Evolutionary conservation across 2,113 vertebrate species (phyloP), one percentile per base, ranked within the genome.

Genomic region (Elgaria multicarinata): DNA sequence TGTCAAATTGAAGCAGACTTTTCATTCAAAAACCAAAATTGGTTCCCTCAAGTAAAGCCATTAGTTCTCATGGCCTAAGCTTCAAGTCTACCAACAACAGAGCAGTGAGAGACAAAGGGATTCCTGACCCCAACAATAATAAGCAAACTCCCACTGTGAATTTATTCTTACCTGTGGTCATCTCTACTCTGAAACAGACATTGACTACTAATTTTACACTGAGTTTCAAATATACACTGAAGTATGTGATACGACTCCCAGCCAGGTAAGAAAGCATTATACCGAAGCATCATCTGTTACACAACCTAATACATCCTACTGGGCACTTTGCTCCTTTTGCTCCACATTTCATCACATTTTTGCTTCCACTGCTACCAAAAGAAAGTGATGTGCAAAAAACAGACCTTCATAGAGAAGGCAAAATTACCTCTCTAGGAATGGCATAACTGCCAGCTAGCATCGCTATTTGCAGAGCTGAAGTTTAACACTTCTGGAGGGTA

Each of bases 31-130:
- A 28, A 64, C n/a, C 77, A 69, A 42, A 42, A 83, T 86, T 80
- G 10, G 36, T 28, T 91, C 87, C 75, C n/a, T 89, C 53, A 89
- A 87, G 69, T 58, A 85, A 50, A 7, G n/a, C 66, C 64, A 2
- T 89, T 87, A 77, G 81, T 55, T 85, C 66, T 71, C 39, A 72
- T 46, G 24, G 33, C 58, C 36, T 16, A 84, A 89, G 42, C 75
- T 86, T 31, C 71, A 77, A 74, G 42, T 16, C 83, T 67, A 76
- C 55, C 50, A 55, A 36, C 81, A 84, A 90, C 31, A 2, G 26
- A 83, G 50, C 53, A 53, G 24, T 26, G n/a, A 74, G 33, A 31
- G 18, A 87, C 39, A 87, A n/a, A 64, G 13, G 6, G 6, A 66
- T 50, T 22, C 6, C 31, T 67, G 62, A 67, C 39, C 4, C 66